Base-by-base conservation (phyloP, 2,797 vertebrate species). In the Pteronotus mesoamericanus region DNA sequence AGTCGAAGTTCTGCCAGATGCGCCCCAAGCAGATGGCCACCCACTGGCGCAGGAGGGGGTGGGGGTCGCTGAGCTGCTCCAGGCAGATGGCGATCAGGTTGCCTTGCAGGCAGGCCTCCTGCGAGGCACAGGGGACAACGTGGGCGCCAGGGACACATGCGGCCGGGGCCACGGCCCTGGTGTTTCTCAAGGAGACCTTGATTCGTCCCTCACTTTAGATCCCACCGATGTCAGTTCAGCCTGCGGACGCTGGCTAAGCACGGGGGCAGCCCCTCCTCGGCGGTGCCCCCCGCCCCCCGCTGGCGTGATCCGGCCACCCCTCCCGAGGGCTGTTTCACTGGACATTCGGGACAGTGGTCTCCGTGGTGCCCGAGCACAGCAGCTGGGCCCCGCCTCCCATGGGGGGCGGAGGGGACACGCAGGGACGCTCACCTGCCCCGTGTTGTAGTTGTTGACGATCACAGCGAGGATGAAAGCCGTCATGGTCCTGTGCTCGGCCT, bases 1-100 rank as follows among this genome's bases (percentile, higher is more conserved):
- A 99, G 98, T 99, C 99, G 7, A 99, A 99, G 98, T 99, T 99
- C 98, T 99, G 99, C 99, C 99, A 99, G 98, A 99, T 99, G 11
- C 99, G 98, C 0, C 99, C 99, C 37, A 99, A 98, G 97, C 99
- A 99, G 98, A 99, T 99, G 97, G 99, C 99, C 97, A 99, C 99
- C 99, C 99, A 99, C 98, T 99, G 99, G 86, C 99, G 99, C 94
- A 99, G 99, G 86, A 99, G 98, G 0, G 99, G 99, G 97, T 99
- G 99, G 0, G 99, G 99, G 97, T 99, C 99, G 0, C 98, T 99
- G 87, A 99, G 98, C 98, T 99, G 99, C 98, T 99, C 99, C 98
- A 99, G 99, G 98, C 99, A 99, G 98, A 99, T 99, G 5, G 99
- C 99, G 26, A 99, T 99, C 92, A 99, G 98, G 98, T 99, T 99